These are phyloP conservation scores for Caenorhabditis latens DNA, from an alignment of 1,140 invertebrate genomes.

Conservation along the genomic window DNA sequence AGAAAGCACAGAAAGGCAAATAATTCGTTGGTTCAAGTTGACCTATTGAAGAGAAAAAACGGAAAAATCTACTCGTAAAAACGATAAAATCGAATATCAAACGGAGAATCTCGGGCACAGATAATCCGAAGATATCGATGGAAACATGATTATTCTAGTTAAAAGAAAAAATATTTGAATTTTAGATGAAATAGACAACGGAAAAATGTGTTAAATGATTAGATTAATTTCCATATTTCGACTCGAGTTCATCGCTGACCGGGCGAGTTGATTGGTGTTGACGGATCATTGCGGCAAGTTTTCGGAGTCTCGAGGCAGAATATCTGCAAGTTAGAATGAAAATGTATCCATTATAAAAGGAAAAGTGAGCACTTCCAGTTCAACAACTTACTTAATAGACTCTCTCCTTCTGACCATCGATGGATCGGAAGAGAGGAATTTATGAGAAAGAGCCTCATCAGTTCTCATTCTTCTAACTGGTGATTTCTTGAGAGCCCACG, in stretches of 20 bases:
- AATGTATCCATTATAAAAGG: neutral
- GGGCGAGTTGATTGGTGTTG: conserved; percentile 27
- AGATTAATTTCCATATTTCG: conserved; percentile 53
- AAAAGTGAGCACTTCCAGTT: too few species aligned
- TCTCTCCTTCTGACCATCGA: conserved; percentile 88
- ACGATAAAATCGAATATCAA: conserved; percentile 44
- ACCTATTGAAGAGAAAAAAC: neutral
- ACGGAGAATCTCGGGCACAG: conserved; percentile 27
- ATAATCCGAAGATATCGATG: neutral
- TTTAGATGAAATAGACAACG: neutral
- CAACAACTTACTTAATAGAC: conserved; percentile 56
- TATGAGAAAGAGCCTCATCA: conserved; percentile 93
- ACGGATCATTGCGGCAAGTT: conserved; percentile 56
- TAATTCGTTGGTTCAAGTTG: neutral
- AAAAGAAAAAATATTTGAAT: neutral
- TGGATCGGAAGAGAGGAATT: conserved; percentile 91
- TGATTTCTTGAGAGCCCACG: conserved; percentile 90
- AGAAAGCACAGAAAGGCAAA: conserved; percentile 39
- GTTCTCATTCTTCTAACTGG: conserved; percentile 86
- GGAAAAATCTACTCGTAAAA: conserved; percentile 30
- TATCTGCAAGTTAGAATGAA: conserved; percentile 41
- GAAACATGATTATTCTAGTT: conserved; percentile 27
- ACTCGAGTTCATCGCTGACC: conserved; percentile 50
- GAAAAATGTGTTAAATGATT: neutral
- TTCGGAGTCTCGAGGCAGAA: conserved; percentile 60